Base-by-base conservation (phyloP, 1,140 invertebrate genomes). In the Cardiocondyla obscurior region DNA sequence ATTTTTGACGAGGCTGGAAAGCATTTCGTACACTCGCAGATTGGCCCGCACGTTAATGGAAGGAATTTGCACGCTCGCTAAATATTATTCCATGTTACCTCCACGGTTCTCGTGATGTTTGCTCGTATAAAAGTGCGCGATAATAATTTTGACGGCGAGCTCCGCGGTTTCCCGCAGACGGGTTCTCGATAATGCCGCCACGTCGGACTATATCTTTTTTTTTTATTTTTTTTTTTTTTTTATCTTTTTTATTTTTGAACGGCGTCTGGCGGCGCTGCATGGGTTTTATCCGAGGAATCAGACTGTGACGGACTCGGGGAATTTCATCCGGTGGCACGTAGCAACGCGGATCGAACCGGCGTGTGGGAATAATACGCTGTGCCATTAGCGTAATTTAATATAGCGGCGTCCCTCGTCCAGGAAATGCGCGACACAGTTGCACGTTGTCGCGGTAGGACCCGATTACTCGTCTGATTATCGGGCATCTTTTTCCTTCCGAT, bases 291-390 rank as follows among this genome's bases (percentile, higher is more conserved):
- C 22, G 55, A 25, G 25, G 85, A 88, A 88, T 85, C 87, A 85
- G 87, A 88, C 76, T 83, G 87, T 88, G 83, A 88, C 86, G 81
- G 55, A 77, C 42, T 49, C 73, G 51, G 70, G 44, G 77, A 86
- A 69, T 86, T 67, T 73, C 73, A 73, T 70, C 85, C 77, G 85
- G 73, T 84, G 55, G 57, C 36, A 62, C 36, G 79, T 70, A 69
- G 74, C 49, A 74, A 46, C 67, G 22, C 39, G 19, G 36, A 58
- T 70, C 67, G 67, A 73, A 73, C 51, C 44, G 39, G n/a, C 12
- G 60, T 72, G 30, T 51, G 60, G 49, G 46, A 79, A 79, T 69
- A 69, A 79, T 79, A 62, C 30, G 58, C 1, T 65, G 62, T 53
- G 33, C 62, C 46, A 81, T 73, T 81, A 81, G 30, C 49, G 67